Evolutionary conservation across 2,888 invertebrate genomes (phyloP).

Genomic region (Pollenia amentaria): DNA sequence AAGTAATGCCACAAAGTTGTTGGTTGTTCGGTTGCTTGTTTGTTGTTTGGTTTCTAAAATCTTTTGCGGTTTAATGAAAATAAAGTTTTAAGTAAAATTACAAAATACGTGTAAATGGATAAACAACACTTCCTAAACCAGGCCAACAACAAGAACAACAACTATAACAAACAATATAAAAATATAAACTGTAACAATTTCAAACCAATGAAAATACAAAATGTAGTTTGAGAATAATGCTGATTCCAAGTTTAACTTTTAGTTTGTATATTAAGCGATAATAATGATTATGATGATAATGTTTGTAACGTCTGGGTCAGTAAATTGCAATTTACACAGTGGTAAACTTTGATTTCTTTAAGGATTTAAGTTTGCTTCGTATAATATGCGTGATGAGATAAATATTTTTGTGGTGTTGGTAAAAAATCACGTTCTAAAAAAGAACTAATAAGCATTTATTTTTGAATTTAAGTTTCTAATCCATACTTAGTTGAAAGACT

Average conservation of each 20-base stretch:
- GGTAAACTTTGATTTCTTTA: constrained; percentile 73
- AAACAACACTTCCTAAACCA: constrained; percentile 68
- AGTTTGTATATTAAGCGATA: background rate
- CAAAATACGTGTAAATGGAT: constrained; percentile 75
- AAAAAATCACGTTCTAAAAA: constrained; percentile 45
- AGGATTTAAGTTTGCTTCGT: constrained; percentile 60
- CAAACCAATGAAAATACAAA: constrained; percentile 34
- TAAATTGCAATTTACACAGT: constrained; percentile 70
- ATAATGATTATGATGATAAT: constrained; percentile 46
- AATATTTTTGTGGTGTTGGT: constrained; percentile 11
- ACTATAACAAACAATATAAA: background rate
- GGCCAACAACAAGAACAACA: constrained; percentile 47
- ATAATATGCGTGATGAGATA: constrained; percentile 13
- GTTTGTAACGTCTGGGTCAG: constrained; percentile 66
- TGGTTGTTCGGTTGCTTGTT: constrained; percentile 61
- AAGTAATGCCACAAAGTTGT: constrained; percentile 66
- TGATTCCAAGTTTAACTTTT: constrained; percentile 3
- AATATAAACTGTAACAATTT: constrained; percentile 51
- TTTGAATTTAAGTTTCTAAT: constrained; percentile 43
- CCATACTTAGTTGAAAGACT: background rate
- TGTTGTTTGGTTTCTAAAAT: constrained; percentile 61
- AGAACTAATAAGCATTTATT: constrained; percentile 44
- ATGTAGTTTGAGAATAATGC: constrained; percentile 15
- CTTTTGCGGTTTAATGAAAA: constrained; percentile 75
- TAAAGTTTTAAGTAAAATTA: constrained; percentile 76